Conservation (phyloP, 2,797 vertebrate species). For the Melopsittacus undulatus region DNA sequence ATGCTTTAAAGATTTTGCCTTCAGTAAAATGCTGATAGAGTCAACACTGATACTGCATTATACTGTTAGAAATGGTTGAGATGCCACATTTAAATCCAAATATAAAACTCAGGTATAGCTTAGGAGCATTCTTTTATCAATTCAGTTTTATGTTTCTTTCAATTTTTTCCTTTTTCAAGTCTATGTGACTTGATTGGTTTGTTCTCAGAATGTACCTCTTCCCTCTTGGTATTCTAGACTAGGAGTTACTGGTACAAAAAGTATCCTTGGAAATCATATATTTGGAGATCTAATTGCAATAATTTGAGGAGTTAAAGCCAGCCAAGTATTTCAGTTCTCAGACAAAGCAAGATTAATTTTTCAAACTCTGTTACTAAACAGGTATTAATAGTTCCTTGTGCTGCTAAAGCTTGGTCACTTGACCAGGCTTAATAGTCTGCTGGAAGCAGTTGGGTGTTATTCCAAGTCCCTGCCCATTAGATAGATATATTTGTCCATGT, state of each 20-base stretch:
- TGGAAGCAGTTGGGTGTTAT: neutral
- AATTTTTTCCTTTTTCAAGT: neutral
- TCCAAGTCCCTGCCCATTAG: neutral
- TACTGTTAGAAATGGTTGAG: neutral
- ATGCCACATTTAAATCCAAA: neutral
- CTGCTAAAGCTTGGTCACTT: neutral
- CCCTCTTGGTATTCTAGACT: neutral
- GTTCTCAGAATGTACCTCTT: neutral
- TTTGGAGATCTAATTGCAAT: neutral
- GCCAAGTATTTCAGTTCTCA: neutral
- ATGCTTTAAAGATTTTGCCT: neutral
- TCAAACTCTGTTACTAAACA: neutral
- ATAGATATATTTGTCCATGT: neutral
- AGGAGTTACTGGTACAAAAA: neutral
- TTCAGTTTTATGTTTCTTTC: neutral
- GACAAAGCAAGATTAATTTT: neutral
- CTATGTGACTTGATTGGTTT: neutral
- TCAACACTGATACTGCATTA: neutral
- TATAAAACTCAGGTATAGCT: neutral
- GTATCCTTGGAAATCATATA: neutral
- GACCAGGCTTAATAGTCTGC: neutral
- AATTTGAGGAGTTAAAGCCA: neutral
- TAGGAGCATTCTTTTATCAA: neutral
- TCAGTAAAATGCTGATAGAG: conserved; percentile 17
- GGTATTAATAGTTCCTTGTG: neutral